A percentile compares a stretch with the other conserved stretches of the same genome.
phyloP scores from a whole-genome alignment of 2,888 invertebrate genomes.

The Cryptophagus acutangulus region DNA sequence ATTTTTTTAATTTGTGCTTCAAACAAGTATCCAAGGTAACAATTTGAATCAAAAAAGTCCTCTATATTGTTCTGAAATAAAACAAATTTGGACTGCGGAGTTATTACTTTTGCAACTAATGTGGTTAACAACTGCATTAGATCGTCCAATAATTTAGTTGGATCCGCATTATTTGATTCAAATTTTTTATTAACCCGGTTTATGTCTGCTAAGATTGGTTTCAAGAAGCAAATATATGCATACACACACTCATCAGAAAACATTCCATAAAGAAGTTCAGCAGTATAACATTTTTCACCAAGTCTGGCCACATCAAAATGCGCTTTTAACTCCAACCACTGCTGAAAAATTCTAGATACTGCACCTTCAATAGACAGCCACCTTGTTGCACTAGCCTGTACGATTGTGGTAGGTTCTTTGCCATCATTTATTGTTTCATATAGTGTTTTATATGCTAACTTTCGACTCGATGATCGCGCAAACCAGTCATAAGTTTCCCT shows the following conservation, averaged over 20 bases:
- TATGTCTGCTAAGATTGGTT: slow-evolving; percentile 26
- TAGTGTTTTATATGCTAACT: slow-evolving; percentile 21
- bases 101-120: slow-evolving; percentile 8
- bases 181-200: slow-evolving; percentile 25
- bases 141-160: slow-evolving; percentile 17
- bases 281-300: not conserved
- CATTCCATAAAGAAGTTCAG: slow-evolving; percentile 18
- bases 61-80: slow-evolving; percentile 11
- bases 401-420: slow-evolving; percentile 26
- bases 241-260: slow-evolving; percentile 27
- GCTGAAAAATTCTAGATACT: not conserved
- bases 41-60: slow-evolving; percentile 20
- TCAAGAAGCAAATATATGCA: slow-evolving; percentile 25
- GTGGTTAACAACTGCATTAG: slow-evolving; percentile 7
- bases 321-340: not conserved
- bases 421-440: slow-evolving; percentile 27
- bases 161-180: slow-evolving; percentile 20
- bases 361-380: slow-evolving; percentile 26
- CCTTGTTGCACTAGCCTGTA: slow-evolving; percentile 22
- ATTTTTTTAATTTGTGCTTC: slow-evolving; percentile 1
- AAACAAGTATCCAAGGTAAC: slow-evolving; percentile 7
- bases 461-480: slow-evolving; percentile 21
- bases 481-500: slow-evolving; percentile 22
- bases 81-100: slow-evolving; percentile 6
- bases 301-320: not conserved